Evolutionary conservation across 2,113 vertebrate genomes (phyloP).

Genomic region (Bubalus kerabau): DNA sequence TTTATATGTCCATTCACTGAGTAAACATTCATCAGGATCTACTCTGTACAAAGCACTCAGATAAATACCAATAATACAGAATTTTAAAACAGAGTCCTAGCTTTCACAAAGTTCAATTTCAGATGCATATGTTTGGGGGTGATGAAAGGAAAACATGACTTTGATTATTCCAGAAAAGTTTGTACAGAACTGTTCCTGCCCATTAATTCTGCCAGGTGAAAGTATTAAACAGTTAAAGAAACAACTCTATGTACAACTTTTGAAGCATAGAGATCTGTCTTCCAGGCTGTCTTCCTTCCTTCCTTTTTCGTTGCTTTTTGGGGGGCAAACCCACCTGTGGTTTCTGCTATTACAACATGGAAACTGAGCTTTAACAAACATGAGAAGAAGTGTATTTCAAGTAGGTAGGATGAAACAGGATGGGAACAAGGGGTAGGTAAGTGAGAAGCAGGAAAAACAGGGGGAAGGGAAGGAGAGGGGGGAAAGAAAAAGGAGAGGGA

Average conservation of each 20-base stretch:
- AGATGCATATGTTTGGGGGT: not conserved
- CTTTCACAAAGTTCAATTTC: not conserved
- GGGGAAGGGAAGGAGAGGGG: not conserved
- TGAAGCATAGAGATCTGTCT: not conserved
- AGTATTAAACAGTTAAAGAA: not conserved
- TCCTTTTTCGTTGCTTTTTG: not conserved
- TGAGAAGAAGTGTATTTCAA: not conserved
- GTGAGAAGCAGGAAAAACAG: not conserved
- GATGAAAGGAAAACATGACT: conserved; percentile 12
- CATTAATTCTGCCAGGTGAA: not conserved
- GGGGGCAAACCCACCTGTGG: not conserved
- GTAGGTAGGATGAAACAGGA: not conserved
- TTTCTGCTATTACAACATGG: not conserved
- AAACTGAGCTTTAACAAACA: not conserved
- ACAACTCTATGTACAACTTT: not conserved
- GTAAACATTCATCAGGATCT: not conserved
- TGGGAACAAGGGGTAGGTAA: not conserved
- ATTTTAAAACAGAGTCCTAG: not conserved
- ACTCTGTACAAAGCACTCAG: not conserved
- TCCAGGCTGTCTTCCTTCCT: not conserved
- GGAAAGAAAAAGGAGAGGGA: not conserved
- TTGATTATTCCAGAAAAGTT: not conserved
- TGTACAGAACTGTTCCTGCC: conserved; percentile 16
- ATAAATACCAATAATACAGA: not conserved
- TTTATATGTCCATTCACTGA: not conserved